These are phyloP conservation scores for Passer domesticus DNA, from an alignment of 2,113 vertebrate genomes.

Conservation along the genomic window DNA sequence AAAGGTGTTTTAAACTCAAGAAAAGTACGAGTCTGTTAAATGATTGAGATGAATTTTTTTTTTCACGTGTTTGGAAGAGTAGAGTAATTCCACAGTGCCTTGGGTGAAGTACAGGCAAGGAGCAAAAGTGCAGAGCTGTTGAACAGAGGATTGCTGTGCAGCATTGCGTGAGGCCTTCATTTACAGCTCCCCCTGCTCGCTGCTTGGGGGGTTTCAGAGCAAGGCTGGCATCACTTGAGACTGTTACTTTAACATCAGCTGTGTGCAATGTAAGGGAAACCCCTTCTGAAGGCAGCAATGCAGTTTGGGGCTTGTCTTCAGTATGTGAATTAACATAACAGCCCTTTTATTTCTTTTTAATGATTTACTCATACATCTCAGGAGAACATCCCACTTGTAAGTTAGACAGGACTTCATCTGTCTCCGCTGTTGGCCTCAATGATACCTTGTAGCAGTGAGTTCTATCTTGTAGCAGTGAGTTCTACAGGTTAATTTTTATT, in stretches of 20 bases:
- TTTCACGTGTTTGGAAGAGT: neutral
- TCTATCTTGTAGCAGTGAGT: neutral
- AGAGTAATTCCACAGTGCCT: neutral
- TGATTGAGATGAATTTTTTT: neutral
- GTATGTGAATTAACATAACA: neutral
- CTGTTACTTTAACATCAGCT: neutral
- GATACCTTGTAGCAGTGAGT: neutral
- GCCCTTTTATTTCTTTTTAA: neutral
- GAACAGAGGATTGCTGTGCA: neutral
- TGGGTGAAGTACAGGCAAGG: neutral
- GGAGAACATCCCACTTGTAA: neutral
- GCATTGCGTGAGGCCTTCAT: accelerated
- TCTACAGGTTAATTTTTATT: constrained; percentile 14
- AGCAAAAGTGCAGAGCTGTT: neutral
- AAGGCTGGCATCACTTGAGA: neutral
- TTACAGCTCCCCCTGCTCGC: accelerated
- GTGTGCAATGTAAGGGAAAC: neutral
- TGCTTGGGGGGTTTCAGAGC: neutral
- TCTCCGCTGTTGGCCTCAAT: neutral
- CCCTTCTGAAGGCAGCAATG: neutral
- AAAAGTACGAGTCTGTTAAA: neutral
- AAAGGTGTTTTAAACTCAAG: neutral
- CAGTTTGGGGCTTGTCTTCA: neutral
- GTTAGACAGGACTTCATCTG: neutral
- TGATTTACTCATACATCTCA: neutral